Evolutionary conservation across 2,113 vertebrate genomes (phyloP), one percentile per base, ranked within the genome.

Genomic region (Falco punctatus): DNA sequence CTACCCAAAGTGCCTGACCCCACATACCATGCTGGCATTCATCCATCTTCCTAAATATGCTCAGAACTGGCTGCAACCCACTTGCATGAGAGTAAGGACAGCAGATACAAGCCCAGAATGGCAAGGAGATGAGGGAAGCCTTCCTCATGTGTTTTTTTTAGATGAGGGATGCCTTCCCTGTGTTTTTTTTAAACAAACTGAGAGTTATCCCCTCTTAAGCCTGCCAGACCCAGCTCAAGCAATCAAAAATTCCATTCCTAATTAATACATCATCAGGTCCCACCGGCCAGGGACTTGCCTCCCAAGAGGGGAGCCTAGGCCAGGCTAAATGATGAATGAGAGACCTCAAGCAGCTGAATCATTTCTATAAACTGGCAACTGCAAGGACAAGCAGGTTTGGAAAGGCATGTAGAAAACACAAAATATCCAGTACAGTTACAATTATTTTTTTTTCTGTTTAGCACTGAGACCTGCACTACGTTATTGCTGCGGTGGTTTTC

Each of bases 241-340:
- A 89, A 91, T 64, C 66, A 73, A 81, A 95, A 95, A 94, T 70
- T 92, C 88, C 42, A 40, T 80, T 95, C 66, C 89, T 92, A 91
- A 96, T 90, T 94, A 94, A 90, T 51, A 94, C 84, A 96, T 80
- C 81, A 84, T 32, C 86, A 86, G 57, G 83, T 61, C 86, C 83
- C 81, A 91, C 40, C 4, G 3, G 91, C 82, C 85, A 88, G 64
- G n/a, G 64, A 86, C 64, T 49, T 27, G 67, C 58, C 58, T 91
- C 95, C 81, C 89, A 48, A 24, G 86, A 58, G 62, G 7, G 64
- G 46, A 95, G 70, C 54, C 62, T 62, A 58, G 66, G 73, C 89
- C 95, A 92, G 84, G 66, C 66, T 19, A 62, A 10, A 83, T 67
- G 75, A 95, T 86, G 92, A 94, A 91, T 70, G 89, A 87, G 73